Base-by-base conservation (phyloP, 2,888 invertebrate genomes). In the Phengaris arion region DNA sequence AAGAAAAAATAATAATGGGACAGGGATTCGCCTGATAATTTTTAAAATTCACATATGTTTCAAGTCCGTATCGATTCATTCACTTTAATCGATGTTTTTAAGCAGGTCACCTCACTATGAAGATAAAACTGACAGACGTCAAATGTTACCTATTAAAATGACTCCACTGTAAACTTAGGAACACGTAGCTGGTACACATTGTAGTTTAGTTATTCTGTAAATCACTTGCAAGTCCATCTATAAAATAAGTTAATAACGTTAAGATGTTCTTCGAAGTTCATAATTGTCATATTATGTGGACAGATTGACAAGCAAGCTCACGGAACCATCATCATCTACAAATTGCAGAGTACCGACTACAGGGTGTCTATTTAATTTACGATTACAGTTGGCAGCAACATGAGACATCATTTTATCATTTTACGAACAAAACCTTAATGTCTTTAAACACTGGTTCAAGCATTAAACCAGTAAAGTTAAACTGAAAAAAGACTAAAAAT, bases 301-400 rank as follows among this genome's bases (percentile, higher is more conserved):
- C 64, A 64, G 45, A 64, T 64, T 64, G 64, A 64, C 64, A 64
- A 35, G 64, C 3, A 52, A 52, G 52, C 13, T 35, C 64, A 10
- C 35, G 35, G 64, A 64, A 35, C 13, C 64, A 35, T 64, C 35
- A 64, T 64, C 35, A 45, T 10, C 64, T 64, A 64, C 35, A 64
- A 64, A 64, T 64, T 64, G 64, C 64, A 12, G 64, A 64, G 59
- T 8, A 59, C 9, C 13, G 22, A 52, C 64, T 15, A 69, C 8
- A n/a, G 48, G 48, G 5, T 69, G 69, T 69, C 15, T 68, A 13
- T n/a, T 69, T 69, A 48, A 48, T 48, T 69, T 48, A 69, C 69
- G 48, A 69, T 69, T 48, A 64, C 64, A 6, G 35, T 64, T 48
- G 48, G 6, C 64, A 64, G 35, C 35, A 12, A 64, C 64, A 64